Evolutionary conservation across 2,797 vertebrate species (phyloP), one percentile per base, ranked within the genome.

Genomic region (Glyptemys insculpta): DNA sequence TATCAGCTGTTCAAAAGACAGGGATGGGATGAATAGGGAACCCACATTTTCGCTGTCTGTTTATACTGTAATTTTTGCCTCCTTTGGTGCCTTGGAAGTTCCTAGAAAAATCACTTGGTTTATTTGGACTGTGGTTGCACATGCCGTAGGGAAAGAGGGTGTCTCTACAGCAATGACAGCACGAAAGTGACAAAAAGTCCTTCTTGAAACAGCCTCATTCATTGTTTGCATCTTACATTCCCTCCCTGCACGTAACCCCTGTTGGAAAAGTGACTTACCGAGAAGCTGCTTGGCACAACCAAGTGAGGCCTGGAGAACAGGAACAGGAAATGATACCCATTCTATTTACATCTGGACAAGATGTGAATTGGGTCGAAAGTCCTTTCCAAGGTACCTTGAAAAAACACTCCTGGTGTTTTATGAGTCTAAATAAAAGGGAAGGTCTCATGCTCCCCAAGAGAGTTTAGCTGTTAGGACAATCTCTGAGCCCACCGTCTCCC

Each of bases 401-500:
- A 52, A n/a, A 81, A 62, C 31, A 34, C 15, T 15, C 31, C 31
- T 34, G 31, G 31, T 62, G 31, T 62, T 62, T 62, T 62, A 34
- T 62, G 6, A 15, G 59, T 62, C 59, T 80, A 23, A 18, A 44
- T 25, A 25, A 27, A 78, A 74, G 68, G 37, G 37, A 41, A 21
- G 72, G 59, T 86, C 86, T 57, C 68, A 72, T n/a, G 18, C 31
- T 12, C 29, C 57, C 29, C 12, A 3, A 59, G 12, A 76, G 44
- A 29, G 31, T 76, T 54, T 2, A 23, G 53, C 5, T 79, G 80
- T 54, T 50, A 44, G 10, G 44, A 87, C 0, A 0, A 1, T 50
- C 16, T 78, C 37, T 8, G 68, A 86, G 47, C 37, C 80, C 59
- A 37, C 54, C 50, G 18, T 37, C 41, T 23, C 57, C 74, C 37